These are phyloP conservation scores for Spinus olivaceus DNA, from an alignment of 2,797 vertebrate species.

Conservation along the genomic window DNA sequence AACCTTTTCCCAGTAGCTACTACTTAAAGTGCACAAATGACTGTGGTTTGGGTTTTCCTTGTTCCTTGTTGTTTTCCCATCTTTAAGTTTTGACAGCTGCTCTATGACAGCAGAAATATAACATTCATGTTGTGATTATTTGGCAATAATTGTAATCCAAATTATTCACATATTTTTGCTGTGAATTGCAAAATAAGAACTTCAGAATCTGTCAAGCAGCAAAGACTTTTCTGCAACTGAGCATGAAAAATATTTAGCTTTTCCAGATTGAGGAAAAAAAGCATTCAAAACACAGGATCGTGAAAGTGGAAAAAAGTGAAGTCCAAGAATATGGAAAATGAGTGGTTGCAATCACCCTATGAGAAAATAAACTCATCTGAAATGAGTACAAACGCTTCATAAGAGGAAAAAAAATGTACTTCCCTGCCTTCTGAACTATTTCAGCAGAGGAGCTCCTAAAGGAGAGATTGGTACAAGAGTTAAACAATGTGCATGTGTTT, in stretches of 20 bases:
- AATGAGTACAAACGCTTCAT: background rate
- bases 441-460: background rate
- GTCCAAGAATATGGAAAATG: background rate
- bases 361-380: background rate
- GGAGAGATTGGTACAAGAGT: background rate
- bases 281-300: background rate
- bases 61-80: background rate
- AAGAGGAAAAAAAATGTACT: background rate
- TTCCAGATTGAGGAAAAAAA: background rate
- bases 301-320: background rate
- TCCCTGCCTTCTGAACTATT: background rate
- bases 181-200: background rate
- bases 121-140: background rate
- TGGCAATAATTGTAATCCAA: background rate
- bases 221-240: background rate
- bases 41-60: fast-evolving
- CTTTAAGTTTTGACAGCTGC: background rate
- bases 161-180: background rate
- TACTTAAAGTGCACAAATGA: background rate
- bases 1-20: background rate
- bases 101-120: background rate
- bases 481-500: background rate
- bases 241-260: background rate
- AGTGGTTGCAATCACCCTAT: background rate
- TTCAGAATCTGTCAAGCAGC: background rate